Evolutionary conservation across 2,113 vertebrate species (phyloP).

Genomic region (Dromas ardeola): DNA sequence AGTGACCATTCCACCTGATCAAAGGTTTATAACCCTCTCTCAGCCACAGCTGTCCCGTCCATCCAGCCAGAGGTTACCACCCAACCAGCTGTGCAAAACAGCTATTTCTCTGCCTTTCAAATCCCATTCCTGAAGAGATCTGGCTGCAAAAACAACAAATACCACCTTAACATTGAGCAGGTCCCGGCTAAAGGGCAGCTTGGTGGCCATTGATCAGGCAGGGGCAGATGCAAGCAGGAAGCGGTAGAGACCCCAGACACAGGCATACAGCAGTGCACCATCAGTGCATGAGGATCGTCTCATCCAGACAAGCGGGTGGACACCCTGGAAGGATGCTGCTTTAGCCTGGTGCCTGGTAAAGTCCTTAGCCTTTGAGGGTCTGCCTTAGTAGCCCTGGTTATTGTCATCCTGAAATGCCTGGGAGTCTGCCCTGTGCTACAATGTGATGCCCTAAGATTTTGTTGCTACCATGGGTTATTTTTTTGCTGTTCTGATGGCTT

Average conservation of each 20-base stretch:
- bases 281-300: neutral
- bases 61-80: neutral
- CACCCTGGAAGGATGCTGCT: neutral
- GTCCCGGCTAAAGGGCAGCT: fast-evolving
- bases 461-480: neutral
- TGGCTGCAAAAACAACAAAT: neutral
- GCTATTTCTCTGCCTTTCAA: neutral
- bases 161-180: neutral
- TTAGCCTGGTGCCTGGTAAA: neutral
- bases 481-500: neutral
- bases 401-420: neutral
- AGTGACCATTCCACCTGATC: neutral
- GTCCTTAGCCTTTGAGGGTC: neutral
- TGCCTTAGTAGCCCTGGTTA: neutral
- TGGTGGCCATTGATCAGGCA: neutral
- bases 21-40: neutral
- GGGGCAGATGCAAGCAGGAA: neutral
- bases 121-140: neutral
- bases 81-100: neutral
- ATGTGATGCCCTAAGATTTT: neutral
- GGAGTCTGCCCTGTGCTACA: neutral
- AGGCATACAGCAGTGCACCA: neutral
- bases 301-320: fast-evolving
- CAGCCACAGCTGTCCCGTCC: neutral
- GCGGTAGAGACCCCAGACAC: neutral